Conservation (phyloP, 2,888 invertebrate species). For the Megamerina dolium region DNA sequence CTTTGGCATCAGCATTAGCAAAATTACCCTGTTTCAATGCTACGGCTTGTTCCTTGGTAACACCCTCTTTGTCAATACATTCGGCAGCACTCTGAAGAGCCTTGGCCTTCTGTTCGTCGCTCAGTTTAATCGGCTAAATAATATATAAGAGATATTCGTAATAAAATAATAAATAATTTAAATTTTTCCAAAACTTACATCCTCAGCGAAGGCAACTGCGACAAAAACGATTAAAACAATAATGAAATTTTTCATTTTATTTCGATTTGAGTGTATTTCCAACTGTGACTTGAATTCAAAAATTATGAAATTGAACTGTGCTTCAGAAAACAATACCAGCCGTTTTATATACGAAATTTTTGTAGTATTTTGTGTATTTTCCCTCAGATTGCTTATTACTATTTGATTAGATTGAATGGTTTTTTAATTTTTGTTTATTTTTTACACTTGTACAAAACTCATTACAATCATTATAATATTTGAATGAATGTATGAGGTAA, state of each 20-base stretch:
- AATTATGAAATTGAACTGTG: neutral
- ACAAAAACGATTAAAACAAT: neutral
- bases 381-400: too few relatives aligned
- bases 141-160: neutral
- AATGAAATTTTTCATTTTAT: neutral
- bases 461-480: too few relatives aligned
- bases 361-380: too few relatives aligned
- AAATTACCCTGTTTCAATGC: slow-evolving; percentile 29
- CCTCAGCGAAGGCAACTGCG: neutral
- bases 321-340: too few relatives aligned
- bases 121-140: neutral
- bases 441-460: too few relatives aligned
- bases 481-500: too few relatives aligned
- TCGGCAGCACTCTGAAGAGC: slow-evolving; percentile 20
- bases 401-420: too few relatives aligned
- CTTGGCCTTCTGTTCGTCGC: slow-evolving; percentile 33
- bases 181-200: neutral
- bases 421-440: too few relatives aligned
- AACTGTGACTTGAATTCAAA: neutral
- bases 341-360: too few relatives aligned
- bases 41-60: slow-evolving; percentile 26
- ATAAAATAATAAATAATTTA: too few relatives aligned
- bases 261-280: neutral
- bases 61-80: slow-evolving; percentile 26
- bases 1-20: slow-evolving; percentile 21